Evolutionary conservation across 2,797 vertebrate genomes (phyloP), one percentile per base, ranked within the genome.

Genomic region (Coracias cyanogaster): DNA sequence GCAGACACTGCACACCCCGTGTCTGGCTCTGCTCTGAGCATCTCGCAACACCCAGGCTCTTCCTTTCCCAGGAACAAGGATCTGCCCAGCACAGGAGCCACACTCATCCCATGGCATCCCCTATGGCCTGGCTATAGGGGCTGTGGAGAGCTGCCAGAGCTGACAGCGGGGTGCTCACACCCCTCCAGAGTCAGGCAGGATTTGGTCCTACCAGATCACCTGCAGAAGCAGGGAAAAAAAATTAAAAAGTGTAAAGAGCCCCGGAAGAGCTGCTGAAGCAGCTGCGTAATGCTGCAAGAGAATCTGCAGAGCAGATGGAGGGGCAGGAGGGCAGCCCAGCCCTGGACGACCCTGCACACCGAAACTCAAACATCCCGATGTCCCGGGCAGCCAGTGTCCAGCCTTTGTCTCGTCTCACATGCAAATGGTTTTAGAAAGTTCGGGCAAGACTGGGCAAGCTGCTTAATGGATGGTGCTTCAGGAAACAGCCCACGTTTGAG

Each of bases 41-140:
- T n/a, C 67, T 58, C 26, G 0, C 28, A 10, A 7, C 15, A n/a
- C 4, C 48, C 15, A 1, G 33, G 26, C 18, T 51, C 2, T 1
- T 15, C 17, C 37, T 31, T 52, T 26, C 51, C 82, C 54, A 12
- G 79, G 31, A 77, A 41, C 66, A 54, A 7, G 29, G 6, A 2
- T 17, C 24, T 79, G 0, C 31, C 55, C 33, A 4, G 26, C 0
- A 0, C 57, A 52, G 39, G 33, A 66, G 41, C 51, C 51, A 37
- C 3, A 0, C 19, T 14, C 49, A 6, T 9, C 49, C 29, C n/a
- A 4, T 10, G 1, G 25, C 51, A 33, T 31, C 52, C 70, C 57
- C 82, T 18, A 0, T 0, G 6, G 54, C 5, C 2, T 0, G 6
- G 54, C 48, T 60, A 0, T 0, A 5, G 43, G 65, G 29, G 4